phyloP scores from a whole-genome alignment of 2,797 vertebrate species.

The Chiloscyllium punctatum region DNA sequence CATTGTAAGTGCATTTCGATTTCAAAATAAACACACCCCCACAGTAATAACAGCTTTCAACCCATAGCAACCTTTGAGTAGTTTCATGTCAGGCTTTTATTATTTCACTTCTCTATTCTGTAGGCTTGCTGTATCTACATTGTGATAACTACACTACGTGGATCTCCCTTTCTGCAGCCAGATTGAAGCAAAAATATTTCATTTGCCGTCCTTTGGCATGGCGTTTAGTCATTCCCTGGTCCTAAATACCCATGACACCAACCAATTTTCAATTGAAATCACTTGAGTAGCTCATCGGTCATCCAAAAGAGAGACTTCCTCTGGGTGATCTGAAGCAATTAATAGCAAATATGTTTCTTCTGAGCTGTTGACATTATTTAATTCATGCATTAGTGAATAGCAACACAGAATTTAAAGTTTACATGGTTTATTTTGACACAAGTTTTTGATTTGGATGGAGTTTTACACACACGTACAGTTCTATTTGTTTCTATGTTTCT shows the following conservation, averaged over 20 bases:
- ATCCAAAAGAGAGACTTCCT: not conserved
- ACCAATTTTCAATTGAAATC: not conserved
- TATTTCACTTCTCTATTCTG: constrained; percentile 19
- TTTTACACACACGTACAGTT: not conserved
- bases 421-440: not conserved
- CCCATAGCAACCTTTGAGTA: not conserved
- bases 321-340: not conserved
- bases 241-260: not conserved
- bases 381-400: not conserved
- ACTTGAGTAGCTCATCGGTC: not conserved
- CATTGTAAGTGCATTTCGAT: constrained; percentile 10
- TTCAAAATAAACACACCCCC: constrained; percentile 15
- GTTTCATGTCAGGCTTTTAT: constrained; percentile 4
- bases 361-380: not conserved
- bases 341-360: not conserved
- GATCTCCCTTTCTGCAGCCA: not conserved
- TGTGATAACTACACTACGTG: not conserved
- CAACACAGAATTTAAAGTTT: not conserved
- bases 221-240: not conserved
- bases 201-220: not conserved
- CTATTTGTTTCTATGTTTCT: not conserved
- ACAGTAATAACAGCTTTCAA: constrained; percentile 24
- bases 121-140: not conserved
- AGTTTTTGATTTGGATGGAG: not conserved
- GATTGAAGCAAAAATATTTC: not conserved